Base-by-base conservation (phyloP, 2,113 vertebrate genomes). In the Tyrannus savana region DNA sequence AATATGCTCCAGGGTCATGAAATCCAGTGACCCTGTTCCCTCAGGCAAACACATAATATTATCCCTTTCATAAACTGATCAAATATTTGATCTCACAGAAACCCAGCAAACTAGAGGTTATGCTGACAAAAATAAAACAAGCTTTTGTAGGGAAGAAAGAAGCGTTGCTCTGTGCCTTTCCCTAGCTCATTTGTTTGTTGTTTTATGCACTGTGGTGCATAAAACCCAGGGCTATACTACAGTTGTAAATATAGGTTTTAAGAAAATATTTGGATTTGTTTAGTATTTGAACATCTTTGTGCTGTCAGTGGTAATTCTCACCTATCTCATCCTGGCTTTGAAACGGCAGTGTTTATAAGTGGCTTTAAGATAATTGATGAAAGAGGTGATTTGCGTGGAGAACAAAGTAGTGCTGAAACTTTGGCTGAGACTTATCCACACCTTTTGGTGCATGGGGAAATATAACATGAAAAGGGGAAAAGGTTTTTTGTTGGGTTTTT, bases 81-180 rank as follows among this genome's bases (percentile, higher is more conserved):
- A 95, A 96, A 91, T 95, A 91, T 87, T 95, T 95, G 91, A 90
- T 96, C 88, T 95, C 44, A 3, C 21, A 82, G 85, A 91, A 95
- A 83, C 42, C 68, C 52, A 52, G 49, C 92, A 81, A 90, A 84
- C 86, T 82, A 17, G n/a, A 78, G 90, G 79, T 94, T 95, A 87
- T 75, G 66, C 84, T 94, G 88, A 94, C 64, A 89, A 84, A 84
- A 95, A 89, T 63, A 95, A 93, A 95, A 17, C 63, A 44, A 60
- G 73, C 58, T 68, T 86, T 84, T 87, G 64, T 59, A 73, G 46
- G 27, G 39, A 47, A 92, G 41, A 85, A 92, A 63, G 79, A 14
- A 84, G 11, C n/a, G 22, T 73, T 68, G 23, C 66, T 90, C 69
- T 56, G 0, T 92, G 37, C 41, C 53, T 92, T 88, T 95, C 19